Evolutionary conservation across 23 tunicate genomes (phyloP).

Genomic region (Oikopleura albicans): DNA sequence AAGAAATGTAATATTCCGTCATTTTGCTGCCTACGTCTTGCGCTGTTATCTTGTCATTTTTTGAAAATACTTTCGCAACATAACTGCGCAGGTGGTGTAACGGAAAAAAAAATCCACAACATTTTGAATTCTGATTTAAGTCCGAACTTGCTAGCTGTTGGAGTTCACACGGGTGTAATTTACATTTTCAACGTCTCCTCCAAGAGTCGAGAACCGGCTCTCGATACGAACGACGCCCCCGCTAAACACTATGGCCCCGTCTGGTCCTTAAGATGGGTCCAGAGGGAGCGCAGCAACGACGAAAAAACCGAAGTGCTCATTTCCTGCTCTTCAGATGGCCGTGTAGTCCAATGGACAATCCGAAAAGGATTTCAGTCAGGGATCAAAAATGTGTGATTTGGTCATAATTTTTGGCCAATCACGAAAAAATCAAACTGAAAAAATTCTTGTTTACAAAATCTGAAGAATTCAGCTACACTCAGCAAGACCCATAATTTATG

Average conservation of each 20-base stretch:
- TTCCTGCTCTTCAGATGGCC: conserved; percentile 79
- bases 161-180: conserved; percentile 57
- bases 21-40: too few relatives aligned
- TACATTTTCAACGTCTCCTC: conserved; percentile 63
- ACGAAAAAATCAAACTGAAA: too few relatives aligned
- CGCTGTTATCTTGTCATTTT: too few relatives aligned
- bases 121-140: too few relatives aligned
- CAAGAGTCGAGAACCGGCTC: too few relatives aligned
- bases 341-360: conserved; percentile 96
- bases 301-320: conserved; percentile 55
- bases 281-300: conserved; percentile 64
- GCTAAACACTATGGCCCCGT: conserved; percentile 78
- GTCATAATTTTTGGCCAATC: too few relatives aligned
- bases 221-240: conserved; percentile 39
- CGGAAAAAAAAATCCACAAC: too few relatives aligned
- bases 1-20: too few relatives aligned
- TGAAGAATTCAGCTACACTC: too few relatives aligned
- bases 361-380: conserved; percentile 92
- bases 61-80: too few relatives aligned
- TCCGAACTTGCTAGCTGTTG: conserved; percentile 90
- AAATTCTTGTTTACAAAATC: too few relatives aligned
- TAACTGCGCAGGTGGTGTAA: too few relatives aligned
- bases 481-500: neutral
- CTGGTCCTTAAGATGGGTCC: conserved; percentile 80
- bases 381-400: conserved; percentile 38